Base-by-base conservation (phyloP, 2,797 vertebrate species). In the Microctenopoma lineatum region DNA sequence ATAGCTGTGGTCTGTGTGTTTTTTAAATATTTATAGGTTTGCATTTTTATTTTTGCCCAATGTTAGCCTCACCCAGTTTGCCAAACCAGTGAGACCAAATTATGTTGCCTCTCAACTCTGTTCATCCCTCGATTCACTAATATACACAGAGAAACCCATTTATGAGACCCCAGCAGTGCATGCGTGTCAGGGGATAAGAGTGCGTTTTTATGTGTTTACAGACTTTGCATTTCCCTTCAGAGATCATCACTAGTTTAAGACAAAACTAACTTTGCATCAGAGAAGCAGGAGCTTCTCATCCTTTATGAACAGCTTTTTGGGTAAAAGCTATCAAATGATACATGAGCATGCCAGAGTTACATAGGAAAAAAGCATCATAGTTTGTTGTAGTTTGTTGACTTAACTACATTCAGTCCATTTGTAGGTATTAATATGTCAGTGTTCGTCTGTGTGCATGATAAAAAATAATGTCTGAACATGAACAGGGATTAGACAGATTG, bases 11-110 rank as follows among this genome's bases (percentile, higher is more conserved):
- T 70, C 8, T 60, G 18, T 34, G 29, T 62, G 38, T 42, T 42
- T 53, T 62, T 13, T 58, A 36, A 36, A 59, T 69, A 52, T 74
- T 65, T 69, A 59, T 57, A 55, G 34, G 5, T 1, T 1, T 70
- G 58, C 26, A 52, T 73, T 77, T 80, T 75, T 70, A 77, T 68
- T 51, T 58, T 63, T 70, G 34, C 66, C 16, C 61, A 36, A 25
- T 46, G 53, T 58, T 27, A 46, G 63, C 53, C 42, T 68, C 11
- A 7, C 39, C 38, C 4, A 4, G 15, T 64, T 53, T 26, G 48
- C 64, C 73, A 80, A 75, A 77, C 63, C 74, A 82, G 59, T 51
- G 36, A 53, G 15, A 56, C 53, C 44, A 50, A 79, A 79, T 73
- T 57, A 81, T 68, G 61, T 73, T 16, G 65, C 68, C 39, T 48